Conservation (phyloP, 2,888 invertebrate genomes). For the Morinoia aosen region DNA sequence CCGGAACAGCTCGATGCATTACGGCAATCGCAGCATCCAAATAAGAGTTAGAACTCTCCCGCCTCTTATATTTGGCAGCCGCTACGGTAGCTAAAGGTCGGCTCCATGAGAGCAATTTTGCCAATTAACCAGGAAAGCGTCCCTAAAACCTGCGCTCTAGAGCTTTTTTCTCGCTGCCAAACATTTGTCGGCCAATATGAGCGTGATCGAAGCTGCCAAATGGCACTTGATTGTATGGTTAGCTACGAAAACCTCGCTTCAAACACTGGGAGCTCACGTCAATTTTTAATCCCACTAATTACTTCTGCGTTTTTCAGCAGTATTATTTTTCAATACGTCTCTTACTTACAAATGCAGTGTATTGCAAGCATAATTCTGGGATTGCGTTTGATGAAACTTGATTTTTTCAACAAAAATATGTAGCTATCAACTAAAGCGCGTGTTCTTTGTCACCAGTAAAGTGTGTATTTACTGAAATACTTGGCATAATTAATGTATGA, state of each 20-base stretch:
- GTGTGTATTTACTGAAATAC: too few relatives aligned
- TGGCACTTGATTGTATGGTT: background rate
- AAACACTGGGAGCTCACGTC: background rate
- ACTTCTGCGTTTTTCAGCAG: background rate
- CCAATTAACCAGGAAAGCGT: conserved; percentile 28
- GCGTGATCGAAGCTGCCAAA: background rate
- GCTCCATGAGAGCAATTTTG: conserved; percentile 1
- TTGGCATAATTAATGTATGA: too few relatives aligned
- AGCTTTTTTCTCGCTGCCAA: background rate
- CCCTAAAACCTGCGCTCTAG: background rate
- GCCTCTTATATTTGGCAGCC: background rate
- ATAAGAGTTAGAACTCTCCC: background rate
- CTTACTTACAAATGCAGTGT: background rate
- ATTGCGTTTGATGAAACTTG: background rate
- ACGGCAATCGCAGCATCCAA: background rate
- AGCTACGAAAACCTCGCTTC: background rate
- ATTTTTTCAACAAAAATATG: too few relatives aligned
- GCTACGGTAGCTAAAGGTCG: background rate
- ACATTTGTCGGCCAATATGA: background rate
- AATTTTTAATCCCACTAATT: background rate
- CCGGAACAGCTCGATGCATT: background rate
- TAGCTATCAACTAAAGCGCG: too few relatives aligned
- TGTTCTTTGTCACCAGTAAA: too few relatives aligned
- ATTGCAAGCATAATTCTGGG: background rate
- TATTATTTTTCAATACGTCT: background rate